Conservation (phyloP, 35 echinoderm and acorn worm genomes). For the Eucidaris tribuloides region DNA sequence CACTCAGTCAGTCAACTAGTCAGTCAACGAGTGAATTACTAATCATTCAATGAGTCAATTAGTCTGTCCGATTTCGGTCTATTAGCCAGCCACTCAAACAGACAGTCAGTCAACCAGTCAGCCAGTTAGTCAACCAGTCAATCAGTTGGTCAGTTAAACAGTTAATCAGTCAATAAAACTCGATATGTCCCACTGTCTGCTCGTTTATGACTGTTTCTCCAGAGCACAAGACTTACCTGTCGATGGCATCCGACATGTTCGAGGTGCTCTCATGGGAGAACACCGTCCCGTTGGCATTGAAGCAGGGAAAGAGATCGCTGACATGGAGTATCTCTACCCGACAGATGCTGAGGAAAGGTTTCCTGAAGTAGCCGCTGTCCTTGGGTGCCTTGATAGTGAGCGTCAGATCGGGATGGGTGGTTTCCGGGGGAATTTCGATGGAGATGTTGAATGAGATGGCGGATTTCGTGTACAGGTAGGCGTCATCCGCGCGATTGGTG, state of each 20-base stretch:
- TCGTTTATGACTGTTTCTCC: too few species aligned
- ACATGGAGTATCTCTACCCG: constrained; percentile 47
- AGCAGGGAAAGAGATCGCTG: constrained; percentile 62
- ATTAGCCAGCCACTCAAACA: too few species aligned
- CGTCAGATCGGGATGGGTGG: constrained; percentile 57
- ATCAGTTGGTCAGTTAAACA: too few species aligned
- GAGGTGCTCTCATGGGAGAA: constrained; percentile 10
- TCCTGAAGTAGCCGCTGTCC: neutral
- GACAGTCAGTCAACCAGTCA: too few species aligned
- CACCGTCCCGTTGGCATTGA: constrained; percentile 21
- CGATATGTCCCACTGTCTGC: too few species aligned
- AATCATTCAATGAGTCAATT: too few species aligned
- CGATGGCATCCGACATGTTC: neutral
- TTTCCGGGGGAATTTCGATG: constrained; percentile 66
- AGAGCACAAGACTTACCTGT: neutral
- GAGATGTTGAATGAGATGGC: constrained; percentile 59
- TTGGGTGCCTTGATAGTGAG: constrained; percentile 63
- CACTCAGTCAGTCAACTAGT: too few species aligned
- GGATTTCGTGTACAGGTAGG: constrained; percentile 60
- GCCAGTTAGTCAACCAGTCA: too few species aligned
- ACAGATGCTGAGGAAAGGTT: constrained; percentile 70
- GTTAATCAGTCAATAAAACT: too few species aligned
- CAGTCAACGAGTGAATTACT: too few species aligned
- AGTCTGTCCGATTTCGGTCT: too few species aligned
- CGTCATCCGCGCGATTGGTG: constrained; percentile 34